A percentile compares a stretch with the other conserved stretches of the same genome.
Conservation (phyloP, 2,797 vertebrate species). For the Arnoldichthys spilopterus region DNA sequence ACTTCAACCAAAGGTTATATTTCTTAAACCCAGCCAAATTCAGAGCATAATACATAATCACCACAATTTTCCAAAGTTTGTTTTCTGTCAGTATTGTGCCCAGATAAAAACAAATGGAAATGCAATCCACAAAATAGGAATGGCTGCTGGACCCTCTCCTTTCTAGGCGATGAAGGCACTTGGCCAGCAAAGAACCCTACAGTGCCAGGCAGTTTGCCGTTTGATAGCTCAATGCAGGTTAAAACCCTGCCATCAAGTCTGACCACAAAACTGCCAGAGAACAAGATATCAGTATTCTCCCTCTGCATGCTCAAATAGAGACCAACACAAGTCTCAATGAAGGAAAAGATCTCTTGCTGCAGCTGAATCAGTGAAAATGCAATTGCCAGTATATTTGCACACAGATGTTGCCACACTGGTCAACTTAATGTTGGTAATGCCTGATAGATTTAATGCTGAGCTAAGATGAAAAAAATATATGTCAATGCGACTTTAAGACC, state of each 20-base stretch:
- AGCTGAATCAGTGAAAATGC: not conserved
- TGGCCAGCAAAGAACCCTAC: constrained; percentile 22
- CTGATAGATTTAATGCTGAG: not conserved
- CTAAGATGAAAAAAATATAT: not conserved
- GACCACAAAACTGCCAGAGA: constrained; percentile 15
- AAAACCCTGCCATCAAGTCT: constrained; percentile 20
- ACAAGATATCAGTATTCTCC: constrained; percentile 35
- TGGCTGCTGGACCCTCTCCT: constrained; percentile 11
- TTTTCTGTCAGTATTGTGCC: not conserved
- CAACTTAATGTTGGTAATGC: not conserved
- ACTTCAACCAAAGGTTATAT: no score
- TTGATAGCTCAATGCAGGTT: constrained; percentile 28
- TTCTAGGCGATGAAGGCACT: not conserved
- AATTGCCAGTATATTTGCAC: not conserved
- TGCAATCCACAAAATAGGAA: not conserved
- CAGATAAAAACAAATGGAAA: not conserved
- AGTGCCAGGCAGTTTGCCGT: constrained; percentile 13
- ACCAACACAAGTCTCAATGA: not conserved
- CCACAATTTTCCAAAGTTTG: no score
- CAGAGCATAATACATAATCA: no score
- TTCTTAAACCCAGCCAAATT: no score
- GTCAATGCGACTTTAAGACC: not conserved
- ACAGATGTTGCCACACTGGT: not conserved
- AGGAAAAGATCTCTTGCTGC: not conserved
- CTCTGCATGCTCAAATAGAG: not conserved